Evolutionary conservation across 2,888 invertebrate species (phyloP), one percentile per base, ranked within the genome.

Genomic region (Chelonus formosanus): DNA sequence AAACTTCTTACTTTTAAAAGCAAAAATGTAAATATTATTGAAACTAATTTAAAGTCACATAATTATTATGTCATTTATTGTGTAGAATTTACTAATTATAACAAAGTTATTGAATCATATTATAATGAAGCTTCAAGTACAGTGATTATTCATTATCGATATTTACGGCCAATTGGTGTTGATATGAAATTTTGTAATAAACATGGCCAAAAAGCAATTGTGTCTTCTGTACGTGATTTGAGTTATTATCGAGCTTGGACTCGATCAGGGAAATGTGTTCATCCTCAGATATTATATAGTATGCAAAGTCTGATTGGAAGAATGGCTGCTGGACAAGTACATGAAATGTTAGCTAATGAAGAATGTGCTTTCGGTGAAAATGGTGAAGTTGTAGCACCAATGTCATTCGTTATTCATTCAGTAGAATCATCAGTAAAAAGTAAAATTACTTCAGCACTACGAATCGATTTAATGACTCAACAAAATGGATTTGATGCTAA

Each of bases 401-500:
- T 52, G 52, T 52, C 52, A 8, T 52, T 52, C 34, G 52, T 52
- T 3, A 52, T 52, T 52, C 52, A 52, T 52, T 52, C 52, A 8
- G 52, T 52, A 0, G 52, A 52, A 8, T 52, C 52, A 4, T 52
- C 52, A 52, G 52, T 52, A 8, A 52, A 52, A 52, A 52, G 52
- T 52, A 52, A 52, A 52, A 52, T 52, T 32, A 52, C 52, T 32
- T 20, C 52, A 52, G 52, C 52, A 52, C 32, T 52, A 8, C 31
- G 52, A 32, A 52, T 52, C 8, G 52, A 52, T 32, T 52, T 52
- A 7, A 52, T 52, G 52, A 52, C 52, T 31, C 52, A 52, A 32
- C 52, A 52, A 52, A 52, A 52, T 34, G 52, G 52, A 32, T 52
- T 52, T 52, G 52, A 52, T 52, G 52, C 52, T 3, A 52, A 52